phyloP scores from a whole-genome alignment of 2,888 invertebrate genomes.

The Lottia scabra region DNA sequence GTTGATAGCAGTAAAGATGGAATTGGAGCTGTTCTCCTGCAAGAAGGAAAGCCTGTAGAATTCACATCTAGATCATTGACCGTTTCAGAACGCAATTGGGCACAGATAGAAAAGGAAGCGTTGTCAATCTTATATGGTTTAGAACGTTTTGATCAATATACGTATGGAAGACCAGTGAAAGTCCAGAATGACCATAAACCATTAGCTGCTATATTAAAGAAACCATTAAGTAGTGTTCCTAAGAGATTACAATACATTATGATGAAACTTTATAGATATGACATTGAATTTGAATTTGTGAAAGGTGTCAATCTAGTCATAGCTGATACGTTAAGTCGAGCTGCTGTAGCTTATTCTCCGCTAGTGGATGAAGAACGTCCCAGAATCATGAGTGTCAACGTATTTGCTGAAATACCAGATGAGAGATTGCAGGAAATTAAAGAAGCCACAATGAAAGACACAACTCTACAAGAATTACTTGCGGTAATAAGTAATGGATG shows the following conservation, averaged over 20 bases:
- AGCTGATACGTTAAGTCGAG: conserved; percentile 31
- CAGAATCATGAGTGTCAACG: no score
- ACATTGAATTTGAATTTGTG: conserved; percentile 22
- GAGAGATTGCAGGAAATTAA: no score
- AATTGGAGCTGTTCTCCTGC: conserved; percentile 34
- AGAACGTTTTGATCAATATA: conserved; percentile 30
- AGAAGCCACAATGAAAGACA: conserved; percentile 13
- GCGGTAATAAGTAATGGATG: conserved; percentile 21
- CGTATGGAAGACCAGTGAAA: conserved; percentile 20
- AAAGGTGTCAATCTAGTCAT: conserved; percentile 29
- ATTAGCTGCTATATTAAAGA: conserved; percentile 26
- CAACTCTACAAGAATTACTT: conserved; percentile 8
- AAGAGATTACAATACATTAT: conserved; percentile 29
- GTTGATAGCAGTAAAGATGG: conserved; percentile 42
- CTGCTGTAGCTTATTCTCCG: not conserved
- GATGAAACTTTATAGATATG: conserved; percentile 27
- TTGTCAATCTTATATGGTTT: conserved; percentile 14
- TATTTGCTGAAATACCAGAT: no score
- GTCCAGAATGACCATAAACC: conserved; percentile 31
- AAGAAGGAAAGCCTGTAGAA: conserved; percentile 31
- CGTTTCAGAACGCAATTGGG: not conserved
- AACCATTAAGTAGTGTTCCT: conserved; percentile 31
- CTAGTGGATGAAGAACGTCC: no score
- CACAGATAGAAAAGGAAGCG: not conserved
- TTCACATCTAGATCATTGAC: conserved; percentile 24